Conservation (phyloP, 2,113 vertebrate species). For the Gobiocypris rarus region DNA sequence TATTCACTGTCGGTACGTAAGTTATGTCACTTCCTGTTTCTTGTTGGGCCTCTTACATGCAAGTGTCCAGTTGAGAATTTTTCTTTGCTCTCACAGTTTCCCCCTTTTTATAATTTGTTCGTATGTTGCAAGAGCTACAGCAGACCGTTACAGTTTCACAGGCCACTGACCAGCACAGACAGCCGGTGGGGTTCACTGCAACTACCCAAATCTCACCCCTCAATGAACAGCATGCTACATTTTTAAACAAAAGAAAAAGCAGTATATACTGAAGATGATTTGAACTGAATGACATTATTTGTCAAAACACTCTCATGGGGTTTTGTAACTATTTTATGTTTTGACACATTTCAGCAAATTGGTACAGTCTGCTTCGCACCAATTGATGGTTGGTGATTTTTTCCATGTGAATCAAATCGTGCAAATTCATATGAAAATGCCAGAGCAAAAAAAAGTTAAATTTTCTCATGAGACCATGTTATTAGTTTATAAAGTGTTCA, state of each 20-base stretch:
- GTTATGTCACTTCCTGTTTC: conserved; percentile 21
- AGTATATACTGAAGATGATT: background rate
- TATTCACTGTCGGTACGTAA: conserved; percentile 8
- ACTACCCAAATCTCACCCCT: background rate
- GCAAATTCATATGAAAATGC: background rate
- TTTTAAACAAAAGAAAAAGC: background rate
- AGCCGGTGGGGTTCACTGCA: background rate
- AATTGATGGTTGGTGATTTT: background rate
- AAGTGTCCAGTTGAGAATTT: conserved; percentile 4
- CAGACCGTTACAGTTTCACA: background rate
- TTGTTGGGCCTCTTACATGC: background rate
- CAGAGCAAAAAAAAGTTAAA: background rate
- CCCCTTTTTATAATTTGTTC: background rate
- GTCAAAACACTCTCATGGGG: background rate
- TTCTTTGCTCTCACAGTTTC: background rate
- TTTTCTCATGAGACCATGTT: background rate
- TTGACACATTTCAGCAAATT: background rate
- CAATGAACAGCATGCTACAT: background rate
- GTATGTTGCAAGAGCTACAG: background rate
- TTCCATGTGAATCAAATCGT: background rate
- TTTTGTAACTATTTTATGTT: background rate
- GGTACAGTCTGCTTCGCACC: background rate
- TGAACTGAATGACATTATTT: background rate
- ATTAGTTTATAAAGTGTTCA: background rate
- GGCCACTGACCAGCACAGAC: conserved; percentile 24